Conservation (phyloP, 2,888 invertebrate genomes). For the Xanthia togata region DNA sequence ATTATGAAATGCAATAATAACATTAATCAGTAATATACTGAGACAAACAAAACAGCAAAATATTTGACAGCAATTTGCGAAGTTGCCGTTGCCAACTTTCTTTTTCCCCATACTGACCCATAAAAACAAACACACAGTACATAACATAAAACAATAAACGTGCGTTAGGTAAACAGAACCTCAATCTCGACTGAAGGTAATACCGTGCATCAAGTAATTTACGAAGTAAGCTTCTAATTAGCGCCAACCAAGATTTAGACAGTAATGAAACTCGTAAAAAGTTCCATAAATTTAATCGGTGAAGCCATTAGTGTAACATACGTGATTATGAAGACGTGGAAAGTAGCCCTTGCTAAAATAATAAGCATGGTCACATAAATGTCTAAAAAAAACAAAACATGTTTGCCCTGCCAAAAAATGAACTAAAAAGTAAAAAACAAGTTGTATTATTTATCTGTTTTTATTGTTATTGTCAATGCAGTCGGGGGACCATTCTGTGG, state of each 20-base stretch:
- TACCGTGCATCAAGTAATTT: slow-evolving; percentile 46
- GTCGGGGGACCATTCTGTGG: no score
- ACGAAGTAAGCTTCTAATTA: slow-evolving; percentile 51
- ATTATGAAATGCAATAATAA: neutral
- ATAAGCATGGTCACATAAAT: neutral
- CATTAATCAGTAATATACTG: neutral
- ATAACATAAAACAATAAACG: neutral
- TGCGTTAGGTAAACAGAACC: slow-evolving; percentile 26
- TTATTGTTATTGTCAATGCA: no score
- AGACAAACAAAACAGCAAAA: neutral
- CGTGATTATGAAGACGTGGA: slow-evolving; percentile 13
- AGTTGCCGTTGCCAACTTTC: neutral
- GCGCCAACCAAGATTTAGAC: slow-evolving; percentile 34
- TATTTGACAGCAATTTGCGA: neutral
- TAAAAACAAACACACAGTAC: neutral
- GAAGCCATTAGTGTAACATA: slow-evolving; percentile 30
- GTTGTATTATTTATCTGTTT: no score
- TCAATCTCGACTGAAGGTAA: slow-evolving; percentile 25
- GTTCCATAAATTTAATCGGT: slow-evolving; percentile 44
- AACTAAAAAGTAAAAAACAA: no score
- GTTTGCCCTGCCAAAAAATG: no score
- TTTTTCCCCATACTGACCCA: neutral
- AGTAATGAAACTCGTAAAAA: slow-evolving; percentile 49
- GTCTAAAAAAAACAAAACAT: no score
- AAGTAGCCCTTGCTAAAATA: neutral